These are phyloP conservation scores for Microcebus griseorufus DNA, from an alignment of 2,113 vertebrate genomes.

Conservation along the genomic window DNA sequence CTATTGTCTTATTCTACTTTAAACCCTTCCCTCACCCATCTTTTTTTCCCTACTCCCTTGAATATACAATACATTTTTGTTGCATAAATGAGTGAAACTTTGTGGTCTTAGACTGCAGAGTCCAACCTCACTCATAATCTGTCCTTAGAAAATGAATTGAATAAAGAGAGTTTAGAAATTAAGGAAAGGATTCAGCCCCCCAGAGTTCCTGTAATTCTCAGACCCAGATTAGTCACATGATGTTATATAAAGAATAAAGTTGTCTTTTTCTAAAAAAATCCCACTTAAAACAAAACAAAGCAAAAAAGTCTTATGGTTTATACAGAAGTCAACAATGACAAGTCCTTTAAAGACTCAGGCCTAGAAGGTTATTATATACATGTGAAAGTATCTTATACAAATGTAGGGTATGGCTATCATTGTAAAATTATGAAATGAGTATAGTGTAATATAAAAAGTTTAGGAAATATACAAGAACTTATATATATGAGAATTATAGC, in stretches of 20 bases:
- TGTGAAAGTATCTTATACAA: not conserved
- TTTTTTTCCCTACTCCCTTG: not conserved
- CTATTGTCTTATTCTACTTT: not conserved
- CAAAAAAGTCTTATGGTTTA: not conserved
- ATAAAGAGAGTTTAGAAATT: slow-evolving; percentile 33
- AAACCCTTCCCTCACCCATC: not conserved
- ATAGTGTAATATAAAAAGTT: not conserved
- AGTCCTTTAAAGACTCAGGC: not conserved
- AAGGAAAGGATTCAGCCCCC: not conserved
- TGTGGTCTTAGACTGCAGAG: not conserved
- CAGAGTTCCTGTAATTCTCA: not conserved
- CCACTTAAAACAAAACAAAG: not conserved
- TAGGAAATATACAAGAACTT: not conserved
- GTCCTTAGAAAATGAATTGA: not conserved
- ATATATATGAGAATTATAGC: not conserved
- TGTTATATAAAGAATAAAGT: not conserved
- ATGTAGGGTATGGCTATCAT: not conserved
- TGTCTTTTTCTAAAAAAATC: not conserved
- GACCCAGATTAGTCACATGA: not conserved
- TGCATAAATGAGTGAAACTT: not conserved
- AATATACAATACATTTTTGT: not conserved
- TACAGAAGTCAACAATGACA: not conserved
- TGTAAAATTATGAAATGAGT: not conserved
- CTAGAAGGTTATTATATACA: not conserved
- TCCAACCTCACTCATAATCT: not conserved